Percentiles rank a stretch among this genome's conserved stretches.
Conservation (phyloP, 2,113 vertebrate genomes). For the Podarcis cretensis region DNA sequence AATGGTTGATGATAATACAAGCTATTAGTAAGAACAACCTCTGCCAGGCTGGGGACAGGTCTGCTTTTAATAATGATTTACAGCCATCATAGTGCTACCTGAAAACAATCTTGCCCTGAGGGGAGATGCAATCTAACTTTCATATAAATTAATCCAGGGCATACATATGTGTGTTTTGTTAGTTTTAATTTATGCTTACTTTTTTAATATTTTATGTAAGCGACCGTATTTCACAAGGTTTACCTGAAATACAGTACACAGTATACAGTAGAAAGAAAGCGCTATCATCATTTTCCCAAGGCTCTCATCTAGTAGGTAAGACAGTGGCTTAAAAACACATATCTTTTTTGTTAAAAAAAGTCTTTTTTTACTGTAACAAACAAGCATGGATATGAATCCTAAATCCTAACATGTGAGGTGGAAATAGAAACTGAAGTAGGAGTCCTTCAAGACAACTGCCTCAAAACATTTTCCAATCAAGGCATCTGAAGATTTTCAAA, state of each 20-base stretch:
- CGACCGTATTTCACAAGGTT: too few species aligned
- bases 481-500: conserved; percentile 1
- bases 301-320: not conserved
- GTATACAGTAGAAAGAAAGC: not conserved
- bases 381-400: not conserved
- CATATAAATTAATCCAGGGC: too few species aligned
- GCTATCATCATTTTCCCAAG: not conserved
- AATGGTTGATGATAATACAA: not conserved
- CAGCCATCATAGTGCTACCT: not conserved
- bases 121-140: too few species aligned
- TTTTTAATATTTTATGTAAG: too few species aligned
- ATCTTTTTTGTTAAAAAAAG: not conserved
- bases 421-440: conserved; percentile 19
- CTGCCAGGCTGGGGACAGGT: not conserved
- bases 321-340: not conserved
- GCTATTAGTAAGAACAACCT: not conserved
- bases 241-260: too few species aligned
- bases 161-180: too few species aligned
- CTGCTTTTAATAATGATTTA: not conserved
- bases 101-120: not conserved
- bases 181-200: too few species aligned
- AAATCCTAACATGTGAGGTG: conserved; percentile 2
- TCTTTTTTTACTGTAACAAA: not conserved
- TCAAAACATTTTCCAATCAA: conserved; percentile 20
- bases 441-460: conserved; percentile 49